Conservation (phyloP, 2,888 invertebrate genomes). For the Coleophora deauratella region DNA sequence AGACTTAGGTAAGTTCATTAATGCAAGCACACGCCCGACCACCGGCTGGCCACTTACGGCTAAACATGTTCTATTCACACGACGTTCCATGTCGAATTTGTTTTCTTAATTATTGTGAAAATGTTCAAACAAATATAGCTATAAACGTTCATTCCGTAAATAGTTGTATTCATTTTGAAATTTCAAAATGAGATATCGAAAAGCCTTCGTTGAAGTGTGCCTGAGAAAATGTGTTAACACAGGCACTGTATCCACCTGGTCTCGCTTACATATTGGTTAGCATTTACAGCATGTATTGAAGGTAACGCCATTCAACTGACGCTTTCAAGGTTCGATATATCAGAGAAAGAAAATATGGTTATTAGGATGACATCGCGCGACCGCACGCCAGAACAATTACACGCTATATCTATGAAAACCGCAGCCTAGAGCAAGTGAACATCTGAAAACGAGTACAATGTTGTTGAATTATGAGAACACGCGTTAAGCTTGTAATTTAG, state of each 20-base stretch:
- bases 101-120: conserved; percentile 49
- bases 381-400: conserved; percentile 65
- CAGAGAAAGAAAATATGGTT: conserved; percentile 47
- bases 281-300: too few species aligned
- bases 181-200: conserved; percentile 19
- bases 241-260: too few species aligned
- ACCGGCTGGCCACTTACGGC: conserved; percentile 31
- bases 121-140: conserved; percentile 32
- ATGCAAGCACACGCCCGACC: conserved; percentile 52
- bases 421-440: conserved; percentile 7
- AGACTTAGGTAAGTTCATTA: conserved; percentile 48
- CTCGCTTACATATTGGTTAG: too few species aligned
- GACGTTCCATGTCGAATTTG: conserved; percentile 41
- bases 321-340: conserved; percentile 46
- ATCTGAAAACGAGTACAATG: conserved; percentile 1
- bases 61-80: conserved; percentile 46
- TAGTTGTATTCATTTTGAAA: conserved; percentile 14
- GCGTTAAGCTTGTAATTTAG: too few species aligned
- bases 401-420: conserved; percentile 47
- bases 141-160: conserved; percentile 27
- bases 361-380: conserved; percentile 55
- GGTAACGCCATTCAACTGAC: conserved; percentile 20
- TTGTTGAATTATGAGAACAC: background rate
- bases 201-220: conserved; percentile 25
- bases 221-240: conserved; percentile 14